These are phyloP conservation scores for Rugalucina vietnamica DNA, from an alignment of 2,888 invertebrate genomes.

Conservation along the genomic window DNA sequence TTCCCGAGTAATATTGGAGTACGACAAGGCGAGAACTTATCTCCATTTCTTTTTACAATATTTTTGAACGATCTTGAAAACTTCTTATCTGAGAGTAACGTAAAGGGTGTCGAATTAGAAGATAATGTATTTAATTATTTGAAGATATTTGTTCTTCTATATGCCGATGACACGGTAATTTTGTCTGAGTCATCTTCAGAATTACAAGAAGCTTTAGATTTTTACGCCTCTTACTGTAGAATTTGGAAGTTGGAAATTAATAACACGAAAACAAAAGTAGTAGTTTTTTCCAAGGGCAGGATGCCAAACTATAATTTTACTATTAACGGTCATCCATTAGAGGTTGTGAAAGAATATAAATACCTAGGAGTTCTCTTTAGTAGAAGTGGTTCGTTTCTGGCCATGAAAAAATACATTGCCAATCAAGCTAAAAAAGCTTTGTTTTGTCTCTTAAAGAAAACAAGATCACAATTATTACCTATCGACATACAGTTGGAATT, in stretches of 20 bases:
- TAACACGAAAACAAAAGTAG: not conserved
- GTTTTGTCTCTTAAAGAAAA: not conserved
- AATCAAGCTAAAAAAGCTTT: constrained; percentile 4
- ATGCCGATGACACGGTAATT: not conserved
- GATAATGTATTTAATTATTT: not conserved
- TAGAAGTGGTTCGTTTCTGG: not conserved
- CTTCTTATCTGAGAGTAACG: not conserved
- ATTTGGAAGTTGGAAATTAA: not conserved
- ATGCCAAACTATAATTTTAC: not conserved
- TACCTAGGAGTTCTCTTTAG: not conserved
- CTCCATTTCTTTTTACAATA: not conserved
- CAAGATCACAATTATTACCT: not conserved
- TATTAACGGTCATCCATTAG: not conserved
- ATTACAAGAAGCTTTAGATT: not conserved
- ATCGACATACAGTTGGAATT: not conserved
- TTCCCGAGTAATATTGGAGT: not conserved
- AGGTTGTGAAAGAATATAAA: not conserved
- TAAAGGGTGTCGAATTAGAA: not conserved
- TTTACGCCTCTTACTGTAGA: not conserved
- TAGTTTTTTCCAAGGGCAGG: not conserved
- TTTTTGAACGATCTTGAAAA: not conserved
- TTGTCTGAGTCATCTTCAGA: not conserved
- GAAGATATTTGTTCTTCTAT: not conserved
- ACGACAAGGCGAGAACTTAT: not conserved
- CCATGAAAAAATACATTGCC: not conserved